These are phyloP conservation scores for Formica selysi DNA, from an alignment of 1,140 invertebrate genomes.

Conservation along the genomic window DNA sequence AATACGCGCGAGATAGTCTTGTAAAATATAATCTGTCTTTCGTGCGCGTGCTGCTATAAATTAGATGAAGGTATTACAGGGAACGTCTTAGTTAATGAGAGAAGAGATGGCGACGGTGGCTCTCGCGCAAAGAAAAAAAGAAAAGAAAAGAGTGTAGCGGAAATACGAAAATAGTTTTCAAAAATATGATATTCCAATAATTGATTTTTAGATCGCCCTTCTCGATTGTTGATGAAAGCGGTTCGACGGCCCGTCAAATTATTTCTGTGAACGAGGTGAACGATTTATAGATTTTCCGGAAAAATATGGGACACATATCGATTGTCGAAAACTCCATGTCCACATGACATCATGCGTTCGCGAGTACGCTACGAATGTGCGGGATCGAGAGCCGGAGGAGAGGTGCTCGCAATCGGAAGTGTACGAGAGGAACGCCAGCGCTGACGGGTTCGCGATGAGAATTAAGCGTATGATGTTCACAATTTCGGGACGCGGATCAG, in stretches of 20 bases:
- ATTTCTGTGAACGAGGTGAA: background rate
- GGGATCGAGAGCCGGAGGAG: constrained; percentile 1
- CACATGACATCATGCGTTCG: constrained; percentile 29
- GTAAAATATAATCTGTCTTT: constrained; percentile 61
- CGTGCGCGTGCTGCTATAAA: constrained; percentile 38
- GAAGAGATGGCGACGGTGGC: constrained; percentile 1
- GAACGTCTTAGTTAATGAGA: constrained; percentile 29
- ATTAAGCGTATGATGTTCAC: constrained; percentile 47
- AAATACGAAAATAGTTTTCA: too few species aligned
- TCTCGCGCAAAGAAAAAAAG: background rate
- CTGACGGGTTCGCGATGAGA: constrained; percentile 44
- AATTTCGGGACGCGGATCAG: constrained; percentile 35
- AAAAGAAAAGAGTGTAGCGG: background rate
- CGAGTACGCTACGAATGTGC: constrained; percentile 21
- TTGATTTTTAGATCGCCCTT: too few species aligned
- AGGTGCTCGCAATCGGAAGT: constrained; percentile 48
- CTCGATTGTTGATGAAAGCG: background rate
- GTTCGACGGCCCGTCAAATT: background rate
- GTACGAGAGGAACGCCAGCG: constrained; percentile 35
- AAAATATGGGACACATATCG: constrained; percentile 37
- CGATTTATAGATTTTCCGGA: constrained; percentile 26
- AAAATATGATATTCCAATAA: too few species aligned
- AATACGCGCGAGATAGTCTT: constrained; percentile 53
- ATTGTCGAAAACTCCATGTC: constrained; percentile 39
- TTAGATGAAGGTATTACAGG: constrained; percentile 29